Percentiles rank a stretch among this genome's conserved stretches.
Evolutionary conservation across 1,140 invertebrate genomes (phyloP).

Genomic region (Uloborus diversus): DNA sequence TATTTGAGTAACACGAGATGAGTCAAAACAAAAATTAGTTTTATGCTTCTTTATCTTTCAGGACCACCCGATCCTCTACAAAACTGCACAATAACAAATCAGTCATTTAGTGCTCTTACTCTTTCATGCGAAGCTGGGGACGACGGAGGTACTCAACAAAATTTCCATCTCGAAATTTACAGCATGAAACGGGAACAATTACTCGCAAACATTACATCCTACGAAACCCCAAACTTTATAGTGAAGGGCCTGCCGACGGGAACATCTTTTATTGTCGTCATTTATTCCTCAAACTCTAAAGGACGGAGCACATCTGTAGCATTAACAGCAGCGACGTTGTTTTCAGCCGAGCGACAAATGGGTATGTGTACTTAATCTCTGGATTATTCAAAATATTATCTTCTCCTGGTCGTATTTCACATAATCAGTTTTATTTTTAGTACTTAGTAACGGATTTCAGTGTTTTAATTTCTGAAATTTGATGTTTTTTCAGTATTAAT

Average conservation of each 20-base stretch:
- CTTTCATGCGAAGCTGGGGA: constrained; percentile 71
- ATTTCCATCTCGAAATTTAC: constrained; percentile 82
- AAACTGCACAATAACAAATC: constrained; percentile 53
- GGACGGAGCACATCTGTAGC: constrained; percentile 81
- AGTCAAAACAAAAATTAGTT: too few relatives aligned
- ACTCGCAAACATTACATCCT: constrained; percentile 52
- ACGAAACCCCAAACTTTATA: constrained; percentile 46
- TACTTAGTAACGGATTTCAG: too few relatives aligned
- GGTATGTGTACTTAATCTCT: too few relatives aligned
- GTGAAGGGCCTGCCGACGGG: constrained; percentile 77
- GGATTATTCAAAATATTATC: too few relatives aligned
- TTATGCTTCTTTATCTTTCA: too few relatives aligned
- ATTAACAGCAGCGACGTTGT: constrained; percentile 84
- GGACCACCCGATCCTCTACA: constrained; percentile 69
- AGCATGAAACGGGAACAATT: constrained; percentile 65
- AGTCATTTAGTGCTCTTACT: constrained; percentile 12
- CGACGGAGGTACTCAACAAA: constrained; percentile 82
- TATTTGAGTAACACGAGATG: too few relatives aligned
- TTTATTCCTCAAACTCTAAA: constrained; percentile 87
- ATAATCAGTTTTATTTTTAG: too few relatives aligned
- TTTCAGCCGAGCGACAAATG: constrained; percentile 85
- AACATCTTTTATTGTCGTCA: constrained; percentile 78
- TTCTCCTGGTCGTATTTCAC: too few relatives aligned
- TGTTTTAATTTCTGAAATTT: too few relatives aligned
- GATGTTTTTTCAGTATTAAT: too few relatives aligned